Conservation (phyloP, 2,113 vertebrate genomes). For the Lota lota region DNA sequence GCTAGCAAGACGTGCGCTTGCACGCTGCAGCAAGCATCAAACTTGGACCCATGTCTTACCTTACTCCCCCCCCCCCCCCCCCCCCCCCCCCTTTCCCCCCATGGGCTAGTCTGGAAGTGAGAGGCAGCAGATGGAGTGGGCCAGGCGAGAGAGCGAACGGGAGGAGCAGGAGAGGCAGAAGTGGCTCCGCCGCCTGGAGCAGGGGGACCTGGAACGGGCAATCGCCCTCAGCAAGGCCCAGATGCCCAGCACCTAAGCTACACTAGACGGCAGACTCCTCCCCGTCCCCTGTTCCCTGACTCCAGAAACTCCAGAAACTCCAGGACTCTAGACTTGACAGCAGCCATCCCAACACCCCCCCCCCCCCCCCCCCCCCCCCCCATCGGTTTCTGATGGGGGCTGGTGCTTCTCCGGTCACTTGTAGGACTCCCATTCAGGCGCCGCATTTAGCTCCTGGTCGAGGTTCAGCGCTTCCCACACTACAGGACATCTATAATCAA, state of each 20-base stretch:
- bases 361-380: constrained; percentile 9
- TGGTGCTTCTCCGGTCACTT: constrained; percentile 34
- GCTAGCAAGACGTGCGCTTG: too few relatives aligned
- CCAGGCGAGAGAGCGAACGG: constrained; percentile 87
- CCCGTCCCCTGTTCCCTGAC: neutral
- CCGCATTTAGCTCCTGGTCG: constrained; percentile 46
- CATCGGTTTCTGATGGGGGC: constrained; percentile 10
- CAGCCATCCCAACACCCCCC: constrained; percentile 2
- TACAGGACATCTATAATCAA: constrained; percentile 52
- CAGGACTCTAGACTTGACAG: neutral
- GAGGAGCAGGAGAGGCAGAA: constrained; percentile 87
- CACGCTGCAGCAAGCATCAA: too few relatives aligned
- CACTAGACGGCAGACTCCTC: neutral
- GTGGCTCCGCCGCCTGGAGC: constrained; percentile 84
- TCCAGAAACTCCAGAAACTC: neutral
- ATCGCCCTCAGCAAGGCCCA: constrained; percentile 93
- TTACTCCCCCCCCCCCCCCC: neutral
- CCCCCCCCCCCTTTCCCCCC: constrained; percentile 4
- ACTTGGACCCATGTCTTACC: neutral
- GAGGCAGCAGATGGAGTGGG: constrained; percentile 92
- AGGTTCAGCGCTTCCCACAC: constrained; percentile 50
- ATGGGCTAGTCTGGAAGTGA: constrained; percentile 88
- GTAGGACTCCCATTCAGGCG: constrained; percentile 46
- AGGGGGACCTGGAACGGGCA: constrained; percentile 91
- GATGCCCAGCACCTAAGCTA: constrained; percentile 77